phyloP scores from a whole-genome alignment of 2,113 vertebrate species.

The Macquaria ambigua region DNA sequence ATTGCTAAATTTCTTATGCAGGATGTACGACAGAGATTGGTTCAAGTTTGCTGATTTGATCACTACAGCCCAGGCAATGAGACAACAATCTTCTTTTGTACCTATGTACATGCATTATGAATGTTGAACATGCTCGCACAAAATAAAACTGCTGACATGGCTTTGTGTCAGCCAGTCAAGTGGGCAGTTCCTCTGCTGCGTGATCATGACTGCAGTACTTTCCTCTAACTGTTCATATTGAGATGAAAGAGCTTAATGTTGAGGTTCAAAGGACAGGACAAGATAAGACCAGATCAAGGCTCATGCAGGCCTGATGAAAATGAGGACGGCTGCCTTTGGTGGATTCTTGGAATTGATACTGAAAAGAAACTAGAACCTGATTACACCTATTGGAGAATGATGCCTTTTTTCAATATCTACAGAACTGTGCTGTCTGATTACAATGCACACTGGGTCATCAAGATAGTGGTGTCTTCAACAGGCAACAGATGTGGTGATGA shows the following conservation, averaged over 20 bases:
- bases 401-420: slow-evolving; percentile 13
- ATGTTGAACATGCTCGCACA: background rate
- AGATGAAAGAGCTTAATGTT: slow-evolving; percentile 45
- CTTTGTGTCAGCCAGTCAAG: background rate
- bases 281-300: slow-evolving; percentile 16
- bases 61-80: background rate
- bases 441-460: slow-evolving; percentile 20
- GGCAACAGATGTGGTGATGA: slow-evolving; percentile 42
- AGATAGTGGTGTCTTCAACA: slow-evolving; percentile 30
- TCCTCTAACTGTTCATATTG: slow-evolving; percentile 1
- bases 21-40: too few relatives aligned
- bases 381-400: background rate
- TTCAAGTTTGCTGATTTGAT: background rate
- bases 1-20: too few relatives aligned
- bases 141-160: background rate
- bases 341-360: slow-evolving; percentile 35
- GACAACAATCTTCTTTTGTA: background rate
- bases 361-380: slow-evolving; percentile 2
- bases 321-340: slow-evolving; percentile 14
- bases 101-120: background rate
- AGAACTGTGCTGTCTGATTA: slow-evolving; percentile 20
- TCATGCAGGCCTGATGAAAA: slow-evolving; percentile 13
- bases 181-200: background rate
- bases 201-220: slow-evolving; percentile 4
- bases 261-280: slow-evolving; percentile 53